These are phyloP conservation scores for Zoanthus sansibaricus DNA, from an alignment of 92 coral and sea anemone genomes.

Conservation along the genomic window DNA sequence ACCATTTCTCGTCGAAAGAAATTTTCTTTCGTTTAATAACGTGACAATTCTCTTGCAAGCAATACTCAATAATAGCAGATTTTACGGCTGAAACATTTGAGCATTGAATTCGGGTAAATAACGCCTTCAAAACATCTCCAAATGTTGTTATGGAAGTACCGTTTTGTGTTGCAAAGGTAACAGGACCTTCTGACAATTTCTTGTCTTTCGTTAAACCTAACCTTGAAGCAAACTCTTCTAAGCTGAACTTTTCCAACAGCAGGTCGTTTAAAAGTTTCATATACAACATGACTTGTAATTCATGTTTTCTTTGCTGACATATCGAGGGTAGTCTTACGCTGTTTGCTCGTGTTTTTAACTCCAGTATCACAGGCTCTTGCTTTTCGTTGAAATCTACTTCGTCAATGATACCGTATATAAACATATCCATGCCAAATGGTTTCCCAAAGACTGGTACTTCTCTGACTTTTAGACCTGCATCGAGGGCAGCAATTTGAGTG, in stretches of 20 bases:
- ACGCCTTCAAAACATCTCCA: conserved; percentile 47
- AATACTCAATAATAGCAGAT: conserved; percentile 56
- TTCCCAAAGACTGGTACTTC: conserved; percentile 73
- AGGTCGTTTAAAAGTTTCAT: conserved; percentile 66
- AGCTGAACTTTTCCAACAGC: conserved; percentile 43
- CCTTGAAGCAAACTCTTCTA: conserved; percentile 24
- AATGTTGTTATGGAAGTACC: conserved; percentile 46
- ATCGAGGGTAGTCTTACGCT: conserved; percentile 47
- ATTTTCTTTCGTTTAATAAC: conserved; percentile 43
- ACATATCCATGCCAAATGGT: conserved; percentile 68
- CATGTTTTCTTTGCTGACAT: conserved; percentile 59
- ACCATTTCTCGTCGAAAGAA: conserved; percentile 64
- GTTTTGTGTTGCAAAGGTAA: conserved; percentile 52
- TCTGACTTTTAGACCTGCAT: conserved; percentile 64
- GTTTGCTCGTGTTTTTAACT: conserved; percentile 67
- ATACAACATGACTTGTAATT: conserved; percentile 68
- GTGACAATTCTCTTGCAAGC: conserved; percentile 50
- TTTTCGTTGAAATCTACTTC: conserved; percentile 57
- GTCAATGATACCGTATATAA: conserved; percentile 71
- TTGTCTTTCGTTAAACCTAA: conserved; percentile 51
- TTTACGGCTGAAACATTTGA: conserved; percentile 44
- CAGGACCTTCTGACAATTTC: conserved; percentile 57
- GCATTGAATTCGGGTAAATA: conserved; percentile 47
- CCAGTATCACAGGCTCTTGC: conserved; percentile 65
- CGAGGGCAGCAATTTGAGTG: conserved; percentile 60